Conservation (phyloP, 2,113 vertebrate species). For the Phaethon lepturus region DNA sequence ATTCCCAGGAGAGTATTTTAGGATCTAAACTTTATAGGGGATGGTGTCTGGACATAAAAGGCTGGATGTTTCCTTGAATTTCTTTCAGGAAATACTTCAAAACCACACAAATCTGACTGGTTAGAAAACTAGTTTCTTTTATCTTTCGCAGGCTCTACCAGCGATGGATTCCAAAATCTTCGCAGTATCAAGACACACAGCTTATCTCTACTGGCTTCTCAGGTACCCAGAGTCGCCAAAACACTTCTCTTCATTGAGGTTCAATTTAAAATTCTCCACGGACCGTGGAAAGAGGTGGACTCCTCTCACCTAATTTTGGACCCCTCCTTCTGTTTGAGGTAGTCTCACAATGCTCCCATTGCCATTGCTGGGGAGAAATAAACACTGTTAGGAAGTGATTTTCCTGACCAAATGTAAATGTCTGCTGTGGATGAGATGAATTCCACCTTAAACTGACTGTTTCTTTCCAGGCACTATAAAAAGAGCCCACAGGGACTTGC, state of each 20-base stretch:
- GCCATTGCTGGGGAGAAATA: not conserved
- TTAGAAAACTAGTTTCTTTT: not conserved
- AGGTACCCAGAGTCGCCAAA: not conserved
- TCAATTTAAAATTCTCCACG: not conserved
- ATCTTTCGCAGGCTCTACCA: not conserved
- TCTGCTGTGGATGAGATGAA: not conserved
- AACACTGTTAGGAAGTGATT: not conserved
- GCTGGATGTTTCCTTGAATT: not conserved
- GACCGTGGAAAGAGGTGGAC: not conserved
- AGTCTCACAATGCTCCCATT: not conserved
- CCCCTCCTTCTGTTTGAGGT: not conserved
- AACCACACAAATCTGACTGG: not conserved
- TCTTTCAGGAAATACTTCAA: not conserved
- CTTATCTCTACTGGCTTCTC: not conserved
- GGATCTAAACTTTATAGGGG: not conserved
- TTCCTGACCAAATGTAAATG: not conserved
- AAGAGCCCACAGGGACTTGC: not conserved
- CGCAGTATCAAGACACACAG: not conserved
- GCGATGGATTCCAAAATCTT: not conserved
- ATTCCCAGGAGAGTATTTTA: not conserved
- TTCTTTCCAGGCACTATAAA: not conserved
- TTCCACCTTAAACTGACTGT: not conserved
- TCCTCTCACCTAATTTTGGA: not conserved
- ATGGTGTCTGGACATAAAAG: not conserved
- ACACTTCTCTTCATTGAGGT: not conserved